phyloP scores from a whole-genome alignment of 2,113 vertebrate species.

The Tauraco erythrolophus region DNA sequence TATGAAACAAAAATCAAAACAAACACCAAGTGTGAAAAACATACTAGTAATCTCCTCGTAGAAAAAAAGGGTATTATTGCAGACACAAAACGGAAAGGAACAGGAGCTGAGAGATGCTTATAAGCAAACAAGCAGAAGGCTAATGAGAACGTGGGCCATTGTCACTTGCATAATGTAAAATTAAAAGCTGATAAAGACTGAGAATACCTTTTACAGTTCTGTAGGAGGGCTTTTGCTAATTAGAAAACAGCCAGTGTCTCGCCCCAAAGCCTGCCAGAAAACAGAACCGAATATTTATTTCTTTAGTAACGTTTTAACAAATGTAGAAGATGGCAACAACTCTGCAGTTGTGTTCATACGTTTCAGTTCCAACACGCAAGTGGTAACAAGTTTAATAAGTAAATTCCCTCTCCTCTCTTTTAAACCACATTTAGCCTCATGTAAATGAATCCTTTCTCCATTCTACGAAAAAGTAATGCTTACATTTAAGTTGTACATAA shows the following conservation, averaged over 20 bases:
- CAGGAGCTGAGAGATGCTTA: neutral
- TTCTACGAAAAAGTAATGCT: neutral
- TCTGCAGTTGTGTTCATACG: neutral
- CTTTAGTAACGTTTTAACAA: neutral
- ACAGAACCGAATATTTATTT: slow-evolving; percentile 9
- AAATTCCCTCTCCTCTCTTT: neutral
- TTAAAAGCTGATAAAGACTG: neutral
- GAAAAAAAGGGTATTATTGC: neutral
- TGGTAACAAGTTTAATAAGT: neutral
- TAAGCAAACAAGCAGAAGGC: neutral
- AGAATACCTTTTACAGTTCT: slow-evolving; percentile 6
- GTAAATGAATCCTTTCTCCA: neutral
- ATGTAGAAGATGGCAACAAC: neutral
- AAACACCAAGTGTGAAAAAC: neutral
- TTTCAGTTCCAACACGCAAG: neutral
- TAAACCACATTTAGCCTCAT: neutral
- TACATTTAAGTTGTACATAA: neutral
- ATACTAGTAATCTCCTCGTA: neutral
- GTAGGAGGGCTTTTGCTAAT: slow-evolving; percentile 1
- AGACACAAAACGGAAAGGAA: neutral
- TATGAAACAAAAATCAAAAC: neutral
- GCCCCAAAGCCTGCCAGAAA: neutral
- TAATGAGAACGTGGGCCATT: neutral
- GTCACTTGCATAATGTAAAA: neutral
- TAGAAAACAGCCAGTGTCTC: neutral